A percentile compares a stretch with the other conserved stretches of the same genome.
phyloP scores from a whole-genome alignment of 2,113 vertebrate species.

The Percina caprodes region DNA sequence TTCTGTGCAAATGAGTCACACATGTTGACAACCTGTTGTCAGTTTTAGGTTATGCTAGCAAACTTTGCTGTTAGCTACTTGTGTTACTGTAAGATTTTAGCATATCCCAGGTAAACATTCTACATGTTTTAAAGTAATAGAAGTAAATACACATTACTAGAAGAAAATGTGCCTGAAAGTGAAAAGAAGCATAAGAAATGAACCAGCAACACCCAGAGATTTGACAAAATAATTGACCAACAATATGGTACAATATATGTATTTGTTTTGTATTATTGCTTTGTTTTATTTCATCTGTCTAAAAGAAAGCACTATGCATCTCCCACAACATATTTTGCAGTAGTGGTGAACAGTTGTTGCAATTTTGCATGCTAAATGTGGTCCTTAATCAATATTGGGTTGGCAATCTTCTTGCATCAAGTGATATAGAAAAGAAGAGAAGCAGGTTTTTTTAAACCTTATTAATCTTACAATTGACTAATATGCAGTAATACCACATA shows the following conservation, averaged over 20 bases:
- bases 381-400: conserved; percentile 4
- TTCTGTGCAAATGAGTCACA: background rate
- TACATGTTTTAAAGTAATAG: background rate
- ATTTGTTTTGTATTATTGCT: conserved; percentile 5
- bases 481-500: conserved; percentile 21
- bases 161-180: too few species aligned
- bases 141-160: background rate
- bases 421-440: background rate
- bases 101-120: background rate
- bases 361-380: conserved; percentile 10
- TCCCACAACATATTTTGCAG: background rate
- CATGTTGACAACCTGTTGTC: background rate
- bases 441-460: background rate
- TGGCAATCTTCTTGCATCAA: background rate
- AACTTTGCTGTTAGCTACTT: background rate
- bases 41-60: background rate
- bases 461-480: conserved; percentile 15
- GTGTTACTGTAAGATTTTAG: background rate
- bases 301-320: background rate
- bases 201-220: too few species aligned
- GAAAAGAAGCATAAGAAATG: too few species aligned
- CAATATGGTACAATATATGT: background rate
- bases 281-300: conserved; percentile 21
- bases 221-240: too few species aligned
- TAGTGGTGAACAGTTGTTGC: background rate